Conservation (phyloP, 2,888 invertebrate species). For the Cephus runcator region DNA sequence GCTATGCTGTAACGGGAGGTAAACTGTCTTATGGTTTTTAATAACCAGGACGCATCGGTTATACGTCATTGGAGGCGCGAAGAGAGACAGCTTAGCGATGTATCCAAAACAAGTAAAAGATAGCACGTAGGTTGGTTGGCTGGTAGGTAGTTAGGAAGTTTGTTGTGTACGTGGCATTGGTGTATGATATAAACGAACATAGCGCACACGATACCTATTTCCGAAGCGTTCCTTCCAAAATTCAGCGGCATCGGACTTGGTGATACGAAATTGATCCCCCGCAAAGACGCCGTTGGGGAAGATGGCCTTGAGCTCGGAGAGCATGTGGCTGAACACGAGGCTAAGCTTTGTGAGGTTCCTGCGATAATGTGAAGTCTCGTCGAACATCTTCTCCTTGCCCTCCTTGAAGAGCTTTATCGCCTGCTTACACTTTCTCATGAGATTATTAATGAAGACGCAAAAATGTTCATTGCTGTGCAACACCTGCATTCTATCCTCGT, state of each 20-base stretch:
- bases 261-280: slow-evolving; percentile 97
- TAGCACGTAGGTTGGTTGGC: not conserved
- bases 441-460: slow-evolving; percentile 96
- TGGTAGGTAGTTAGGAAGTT: not conserved
- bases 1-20: not conserved
- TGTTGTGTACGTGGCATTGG: not conserved
- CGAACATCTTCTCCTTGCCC: slow-evolving; percentile 98
- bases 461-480: slow-evolving; percentile 97
- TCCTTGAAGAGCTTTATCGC: slow-evolving; percentile 98
- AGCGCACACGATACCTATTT: slow-evolving; percentile 77
- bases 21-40: not conserved
- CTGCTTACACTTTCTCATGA: slow-evolving; percentile 98
- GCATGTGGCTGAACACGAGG: slow-evolving; percentile 99
- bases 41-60: not conserved
- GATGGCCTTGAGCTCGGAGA: slow-evolving; percentile 97
- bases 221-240: slow-evolving; percentile 98
- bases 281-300: slow-evolving; percentile 97
- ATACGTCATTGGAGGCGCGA: not conserved
- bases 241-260: slow-evolving; percentile 98
- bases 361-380: slow-evolving; percentile 93
- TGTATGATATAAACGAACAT: not conserved
- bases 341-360: slow-evolving; percentile 97
- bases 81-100: not conserved
- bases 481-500: slow-evolving; percentile 94
- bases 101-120: not conserved